Evolutionary conservation across 1,140 invertebrate species (phyloP), one percentile per base, ranked within the genome.

Genomic region (Tetramorium alpestre): DNA sequence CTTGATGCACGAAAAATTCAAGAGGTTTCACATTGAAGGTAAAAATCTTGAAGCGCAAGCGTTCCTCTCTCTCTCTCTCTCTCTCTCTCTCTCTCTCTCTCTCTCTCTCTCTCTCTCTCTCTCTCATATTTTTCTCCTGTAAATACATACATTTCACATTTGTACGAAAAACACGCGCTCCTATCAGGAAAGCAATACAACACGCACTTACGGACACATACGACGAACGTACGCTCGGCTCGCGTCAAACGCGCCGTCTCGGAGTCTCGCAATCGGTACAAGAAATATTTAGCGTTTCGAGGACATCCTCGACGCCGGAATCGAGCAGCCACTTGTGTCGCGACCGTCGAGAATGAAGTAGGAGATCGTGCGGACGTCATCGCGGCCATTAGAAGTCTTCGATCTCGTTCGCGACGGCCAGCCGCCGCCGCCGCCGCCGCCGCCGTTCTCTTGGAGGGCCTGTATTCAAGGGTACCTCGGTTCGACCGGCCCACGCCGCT

Each of bases 361-460:
- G 47, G 62, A 64, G 86, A 85, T 87, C 88, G 78, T 60, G 69
- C 75, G 77, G 77, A 91, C 90, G 90, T 91, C 90, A 85, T 91
- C 90, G 90, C 76, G 60, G 44, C 77, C 87, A 90, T 91, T 91
- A 91, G 73, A 86, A 91, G 89, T 38, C 70, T 86, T 78, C 82
- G 85, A 88, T 84, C 77, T 85, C 62, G 28, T 80, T 80, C 56
- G 51, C 80, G 80, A 88, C 65, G 89, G 25, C 73, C 58, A 72
- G 82, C 60, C 28, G 28, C n/a, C 86, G 51, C 28, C 49, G 82
- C 60, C 28, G 28, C n/a, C 86, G 51, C 28, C 49, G n/a, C n/a
- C n/a, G n/a, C n/a, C n/a, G 67, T 84, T 60, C 77, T 86, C 60
- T 69, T 89, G 75, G 75, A 89, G 75, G 56, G 69, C 62, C 62